Conservation (phyloP, 1,140 invertebrate genomes). For the Mizuhopecten yessoensis region DNA sequence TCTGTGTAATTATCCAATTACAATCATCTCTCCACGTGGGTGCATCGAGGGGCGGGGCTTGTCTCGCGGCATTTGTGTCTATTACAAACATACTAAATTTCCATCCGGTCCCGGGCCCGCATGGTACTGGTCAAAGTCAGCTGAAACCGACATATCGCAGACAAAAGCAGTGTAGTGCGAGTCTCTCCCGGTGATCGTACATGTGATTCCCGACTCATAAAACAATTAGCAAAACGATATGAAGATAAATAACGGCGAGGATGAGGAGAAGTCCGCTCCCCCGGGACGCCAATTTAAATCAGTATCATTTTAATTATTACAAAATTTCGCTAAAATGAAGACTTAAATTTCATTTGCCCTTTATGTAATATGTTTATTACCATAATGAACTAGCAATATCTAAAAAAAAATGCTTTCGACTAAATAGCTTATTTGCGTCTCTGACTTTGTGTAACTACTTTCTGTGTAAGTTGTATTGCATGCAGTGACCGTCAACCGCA, state of each 20-base stretch:
- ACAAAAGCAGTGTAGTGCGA: neutral
- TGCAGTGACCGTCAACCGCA: no score
- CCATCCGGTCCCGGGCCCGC: neutral
- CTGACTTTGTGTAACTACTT: no score
- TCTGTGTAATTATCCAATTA: conserved; percentile 18
- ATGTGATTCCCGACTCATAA: neutral
- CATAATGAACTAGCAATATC: no score
- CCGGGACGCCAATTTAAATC: neutral
- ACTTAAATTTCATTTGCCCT: no score
- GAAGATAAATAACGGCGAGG: neutral
- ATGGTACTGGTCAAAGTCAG: neutral
- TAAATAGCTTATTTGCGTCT: no score
- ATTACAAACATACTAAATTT: neutral
- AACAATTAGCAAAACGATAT: neutral
- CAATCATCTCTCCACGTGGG: neutral
- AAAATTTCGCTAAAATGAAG: no score
- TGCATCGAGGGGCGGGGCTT: neutral
- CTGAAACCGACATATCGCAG: neutral
- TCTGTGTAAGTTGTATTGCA: no score
- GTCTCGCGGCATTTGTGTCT: conserved; percentile 14
- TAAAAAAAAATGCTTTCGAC: no score
- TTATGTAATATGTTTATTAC: no score
- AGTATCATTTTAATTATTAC: no score
- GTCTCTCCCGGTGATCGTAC: neutral
- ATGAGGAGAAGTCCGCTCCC: neutral